Percentiles rank a stretch among this genome's conserved stretches.
Evolutionary conservation across 1,140 invertebrate species (phyloP).

Genomic region (Aphelinus atriplicis): DNA sequence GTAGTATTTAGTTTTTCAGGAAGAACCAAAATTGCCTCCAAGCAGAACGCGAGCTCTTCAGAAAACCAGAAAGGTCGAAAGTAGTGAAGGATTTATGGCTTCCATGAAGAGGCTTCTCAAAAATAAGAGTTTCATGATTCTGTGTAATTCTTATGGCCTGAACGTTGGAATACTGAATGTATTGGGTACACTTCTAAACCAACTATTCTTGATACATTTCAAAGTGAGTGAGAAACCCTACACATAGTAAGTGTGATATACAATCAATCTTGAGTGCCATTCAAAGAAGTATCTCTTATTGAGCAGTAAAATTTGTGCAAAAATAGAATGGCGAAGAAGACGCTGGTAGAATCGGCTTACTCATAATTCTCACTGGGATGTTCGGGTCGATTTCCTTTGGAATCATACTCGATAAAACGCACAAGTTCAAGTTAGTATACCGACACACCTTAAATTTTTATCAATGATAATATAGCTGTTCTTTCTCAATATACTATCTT

Average conservation of each 20-base stretch:
- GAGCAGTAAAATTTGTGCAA: not conserved
- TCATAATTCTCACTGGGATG: constrained; percentile 76
- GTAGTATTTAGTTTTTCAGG: constrained; percentile 66
- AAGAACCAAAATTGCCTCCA: constrained; percentile 68
- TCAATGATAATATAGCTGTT: constrained; percentile 1
- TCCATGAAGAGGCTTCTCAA: constrained; percentile 61
- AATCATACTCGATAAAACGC: constrained; percentile 75
- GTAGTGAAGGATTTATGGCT: constrained; percentile 33
- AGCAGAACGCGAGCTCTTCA: constrained; percentile 52
- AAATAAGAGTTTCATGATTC: constrained; percentile 68
- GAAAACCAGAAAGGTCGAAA: constrained; percentile 36
- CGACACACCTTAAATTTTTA: not conserved
- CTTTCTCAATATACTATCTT: not conserved
- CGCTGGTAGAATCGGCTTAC: constrained; percentile 77
- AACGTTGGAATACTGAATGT: constrained; percentile 78
- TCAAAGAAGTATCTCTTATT: not conserved
- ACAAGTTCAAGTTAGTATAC: constrained; percentile 67
- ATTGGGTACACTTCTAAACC: constrained; percentile 73
- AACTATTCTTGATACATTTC: constrained; percentile 70
- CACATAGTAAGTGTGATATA: no score
- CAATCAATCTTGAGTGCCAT: not conserved
- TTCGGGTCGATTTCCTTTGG: constrained; percentile 76
- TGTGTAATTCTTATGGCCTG: constrained; percentile 72
- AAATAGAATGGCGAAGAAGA: constrained; percentile 66
- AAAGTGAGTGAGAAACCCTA: constrained; percentile 54